Evolutionary conservation across 1,140 invertebrate genomes (phyloP), one percentile per base, ranked within the genome.

Genomic region (Bombus confusus): DNA sequence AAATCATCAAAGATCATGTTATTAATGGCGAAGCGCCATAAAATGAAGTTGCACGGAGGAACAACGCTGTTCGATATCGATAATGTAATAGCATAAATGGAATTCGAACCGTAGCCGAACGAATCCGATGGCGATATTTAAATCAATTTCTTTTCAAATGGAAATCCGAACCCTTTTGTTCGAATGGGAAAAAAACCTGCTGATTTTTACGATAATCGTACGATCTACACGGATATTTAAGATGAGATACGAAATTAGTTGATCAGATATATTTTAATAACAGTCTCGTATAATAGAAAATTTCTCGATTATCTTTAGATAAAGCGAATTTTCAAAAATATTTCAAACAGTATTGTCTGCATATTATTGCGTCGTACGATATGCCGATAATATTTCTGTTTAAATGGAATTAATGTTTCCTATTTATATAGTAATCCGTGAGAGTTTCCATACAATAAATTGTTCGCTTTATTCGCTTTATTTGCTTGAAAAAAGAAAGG

Each of bases 1-100:
- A 80, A 80, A 69, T 47, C 62, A 69, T 80, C 64, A 80, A 39
- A 71, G 79, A 80, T 80, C 68, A 37, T 39, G 34, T 80, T 71
- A 80, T 69, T 52, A 80, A 79, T 34, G 22, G 39, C 22, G n/a
- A 13, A 41, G 59, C 3, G 59, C 15, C 10, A 8, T 52, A 39
- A 47, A 57, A 71, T 28, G 34, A 80, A 71, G 28, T 52, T 43
- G 43, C 31, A 43, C 1, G 22, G n/a, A 6, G 28, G 28, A 73
- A 31, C 34, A 64, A 72, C 72, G 41, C 22, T 3, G 68, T 74
- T 80, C 57, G 52, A 34, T 31, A 28, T 6, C 43, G 39, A 79
- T 85, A 73, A 41, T 34, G 39, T 57, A n/a, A 83, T 76, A 52
- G 59, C 25, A 34, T 43, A 25, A 76, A 79, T 66, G 57, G n/a